Base-by-base conservation (phyloP, 1,140 invertebrate genomes). In the Sitophilus oryzae region DNA sequence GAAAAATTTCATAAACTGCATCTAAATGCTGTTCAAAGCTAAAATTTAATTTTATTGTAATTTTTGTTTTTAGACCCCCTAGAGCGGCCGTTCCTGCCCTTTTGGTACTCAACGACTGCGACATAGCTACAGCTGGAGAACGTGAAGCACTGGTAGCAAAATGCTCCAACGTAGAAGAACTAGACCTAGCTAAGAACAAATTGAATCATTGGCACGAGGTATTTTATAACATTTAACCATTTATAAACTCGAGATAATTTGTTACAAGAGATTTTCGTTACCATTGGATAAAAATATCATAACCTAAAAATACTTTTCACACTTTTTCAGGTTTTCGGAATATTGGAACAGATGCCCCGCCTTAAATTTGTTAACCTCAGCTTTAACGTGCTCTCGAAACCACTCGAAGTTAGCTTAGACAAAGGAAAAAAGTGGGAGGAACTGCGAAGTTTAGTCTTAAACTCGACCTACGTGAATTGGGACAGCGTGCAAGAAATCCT, bases 351-450 rank as follows among this genome's bases (percentile, higher is more conserved):
- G 65, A 91, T 93, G 79, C 91, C 91, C 3, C 82, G 84, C 59
- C 81, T 95, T 35, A 84, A 88, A 65, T 94, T 94, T 72, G 80
- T 93, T 5, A 96, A 96, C 71, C 73, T 96, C 52, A 93, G 90
- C 68, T 91, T 92, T 73, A 96, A 96, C 70, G 79, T 81, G 44
- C 73, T 95, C 9, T 79, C 80, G 9, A 81, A 82, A 21, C 79
- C 84, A 18, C 67, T 86, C n/a, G 73, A 79, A 56, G 46, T 63
- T 4, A 58, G 59, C 43, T 40, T 68, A 15, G 60, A 65, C 16
- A 52, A 61, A 48, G 52, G 54, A 19, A 47, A 58, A 14, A 56
- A 60, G 51, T 83, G 80, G 73, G 78, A 83, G 14, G 79, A 82
- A 52, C 73, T 93, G 4, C 82, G 78, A 47, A 85, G 85, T 67